Base-by-base conservation (phyloP, 1,140 invertebrate species). In the Euura saliciscinereae region DNA sequence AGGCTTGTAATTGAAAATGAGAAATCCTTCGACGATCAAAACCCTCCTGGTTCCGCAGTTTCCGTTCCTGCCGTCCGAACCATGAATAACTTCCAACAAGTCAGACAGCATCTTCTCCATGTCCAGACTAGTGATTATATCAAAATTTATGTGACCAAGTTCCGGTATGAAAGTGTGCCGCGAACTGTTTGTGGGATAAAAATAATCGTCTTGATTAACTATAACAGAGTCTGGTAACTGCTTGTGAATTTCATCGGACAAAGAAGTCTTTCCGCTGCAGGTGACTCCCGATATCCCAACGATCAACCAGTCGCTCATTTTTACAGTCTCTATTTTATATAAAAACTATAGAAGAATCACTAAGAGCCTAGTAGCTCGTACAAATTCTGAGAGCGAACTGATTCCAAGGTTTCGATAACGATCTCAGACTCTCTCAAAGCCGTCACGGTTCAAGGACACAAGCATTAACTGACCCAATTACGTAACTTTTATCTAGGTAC, bases 151-250 rank as follows among this genome's bases (percentile, higher is more conserved):
- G 74, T 94, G 93, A 76, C 92, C 91, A 7, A 96, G 76, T 69
- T 90, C 89, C 11, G 90, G 86, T 68, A 94, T 88, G 68, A 87
- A 88, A 7, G 89, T 82, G 78, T 96, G 94, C 2, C 91, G 86
- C 6, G 91, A 89, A 83, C 93, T 91, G 74, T 94, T 89, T 42
- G 90, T 85, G 0, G 90, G 89, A 67, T 91, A 89, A 82, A 95
- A 97, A 83, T 95, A 97, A 78, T 91, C 83, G 83, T 97, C 95
- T 84, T 96, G 95, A 75, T 91, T 88, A 10, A 96, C 87, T 1
- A 93, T 66, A 51, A 90, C 82, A 1, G 90, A 89, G 45, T 90
- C 88, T 67, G 86, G 82, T 28, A 91, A 87, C 44, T 85, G 85
- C 65, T 91, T 82, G 3, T 88, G 82, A 6, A 95, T 75, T 75